Conservation (phyloP, 2,113 vertebrate species). For the Gobius niger region DNA sequence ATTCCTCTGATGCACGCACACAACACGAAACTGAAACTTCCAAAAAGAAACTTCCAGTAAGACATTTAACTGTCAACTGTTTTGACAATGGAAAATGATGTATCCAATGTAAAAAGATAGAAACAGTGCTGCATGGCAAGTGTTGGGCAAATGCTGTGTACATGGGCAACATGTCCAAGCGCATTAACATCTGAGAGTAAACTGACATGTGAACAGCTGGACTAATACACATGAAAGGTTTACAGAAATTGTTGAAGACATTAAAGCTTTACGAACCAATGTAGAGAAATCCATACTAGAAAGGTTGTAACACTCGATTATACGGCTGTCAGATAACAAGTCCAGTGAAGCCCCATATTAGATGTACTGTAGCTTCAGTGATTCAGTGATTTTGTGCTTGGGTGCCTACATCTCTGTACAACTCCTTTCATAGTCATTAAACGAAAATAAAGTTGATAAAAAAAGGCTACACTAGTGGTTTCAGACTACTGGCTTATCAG, state of each 20-base stretch:
- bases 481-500: not conserved
- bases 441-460: not conserved
- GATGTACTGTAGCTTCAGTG: not conserved
- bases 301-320: conserved; percentile 5
- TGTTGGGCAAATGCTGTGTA: no score
- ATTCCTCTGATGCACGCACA: not conserved
- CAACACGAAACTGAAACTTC: not conserved
- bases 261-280: not conserved
- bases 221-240: no score
- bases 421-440: not conserved
- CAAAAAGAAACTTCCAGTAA: not conserved
- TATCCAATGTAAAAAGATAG: no score
- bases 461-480: not conserved
- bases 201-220: no score
- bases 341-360: conserved; percentile 5
- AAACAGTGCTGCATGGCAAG: no score
- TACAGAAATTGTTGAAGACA: not conserved
- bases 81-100: no score
- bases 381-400: not conserved
- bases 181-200: no score
- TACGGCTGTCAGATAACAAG: conserved; percentile 6
- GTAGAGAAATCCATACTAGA: not conserved
- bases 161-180: no score
- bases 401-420: not conserved
- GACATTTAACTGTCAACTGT: no score